Base-by-base conservation (phyloP, 30 jellyfish, hydroid and myxozoan species). In the Nemopilema nomurai region DNA sequence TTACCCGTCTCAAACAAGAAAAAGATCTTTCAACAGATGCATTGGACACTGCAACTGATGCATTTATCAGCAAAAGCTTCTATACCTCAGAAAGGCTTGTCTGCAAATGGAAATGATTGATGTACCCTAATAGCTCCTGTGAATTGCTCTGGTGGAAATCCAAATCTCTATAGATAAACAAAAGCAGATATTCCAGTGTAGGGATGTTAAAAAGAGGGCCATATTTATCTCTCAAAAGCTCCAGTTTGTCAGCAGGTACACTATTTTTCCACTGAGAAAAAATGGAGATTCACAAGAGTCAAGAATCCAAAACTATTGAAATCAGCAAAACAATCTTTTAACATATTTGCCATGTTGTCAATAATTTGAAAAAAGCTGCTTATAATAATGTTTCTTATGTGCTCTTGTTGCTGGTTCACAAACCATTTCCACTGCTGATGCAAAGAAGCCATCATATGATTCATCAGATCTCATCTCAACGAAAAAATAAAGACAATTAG, bases 11-110 rank as follows among this genome's bases (percentile, higher is more conserved):
- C 31, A 80, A 52, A 49, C 83, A 80, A 27, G 90, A 80, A 28
- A 80, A 80, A 24, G 90, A 64, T 33, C 90, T 65, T 66, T 64
- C 90, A 28, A 66, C 82, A 31, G 90, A 80, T 7, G 90, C 90
- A 25, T 75, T 64, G 18, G 83, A 80, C 31, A 80, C 31, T 7
- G 90, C 70, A 4, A 68, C 53, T 16, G 83, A 18, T 29, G 23
- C 72, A 68, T 80, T 80, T 51, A 80, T 24, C 63, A 62, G 9
- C 1, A 80, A 28, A 16, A 80, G 67, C 32, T 80, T 80, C 25
- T 62, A 26, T 8, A 66, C 53, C 22, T 80, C 90, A 0, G 90
- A 27, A n/a, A 80, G 77, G 20, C 28, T 8, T 21, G 83, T 8
- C 19, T 80, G 74, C 66, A 64, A 49, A 33, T 80, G 23, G 19